Evolutionary conservation across 1,140 invertebrate species (phyloP).

Genomic region (Saxidomus purpurata): DNA sequence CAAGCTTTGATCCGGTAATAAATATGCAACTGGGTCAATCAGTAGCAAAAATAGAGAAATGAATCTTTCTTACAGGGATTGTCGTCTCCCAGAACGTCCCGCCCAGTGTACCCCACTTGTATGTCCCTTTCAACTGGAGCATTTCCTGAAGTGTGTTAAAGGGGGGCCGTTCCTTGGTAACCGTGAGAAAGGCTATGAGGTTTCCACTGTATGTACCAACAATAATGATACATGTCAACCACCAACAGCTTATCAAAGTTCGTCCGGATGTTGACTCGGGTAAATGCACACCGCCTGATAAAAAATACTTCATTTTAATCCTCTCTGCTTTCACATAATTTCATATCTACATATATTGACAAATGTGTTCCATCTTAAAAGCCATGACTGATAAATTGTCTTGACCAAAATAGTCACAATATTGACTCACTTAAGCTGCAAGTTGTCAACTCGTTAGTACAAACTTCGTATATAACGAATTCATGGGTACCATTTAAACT

Average conservation of each 20-base stretch:
- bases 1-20: no score
- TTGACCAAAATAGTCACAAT: no score
- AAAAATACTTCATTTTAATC: no score
- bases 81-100: conserved; percentile 57
- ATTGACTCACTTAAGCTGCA: no score
- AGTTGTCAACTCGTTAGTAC: no score
- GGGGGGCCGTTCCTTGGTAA: conserved; percentile 70
- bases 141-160: conserved; percentile 76
- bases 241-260: conserved; percentile 74
- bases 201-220: conserved; percentile 78
- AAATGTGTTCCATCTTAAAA: neutral
- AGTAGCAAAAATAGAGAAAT: neutral
- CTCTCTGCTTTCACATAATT: no score
- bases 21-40: no score
- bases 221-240: conserved; percentile 75
- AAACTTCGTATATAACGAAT: no score
- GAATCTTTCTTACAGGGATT: conserved; percentile 46
- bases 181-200: conserved; percentile 77
- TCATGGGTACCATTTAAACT: no score
- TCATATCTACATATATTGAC: no score
- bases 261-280: conserved; percentile 71
- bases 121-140: conserved; percentile 58
- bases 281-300: conserved; percentile 39
- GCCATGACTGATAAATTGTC: neutral
- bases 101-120: conserved; percentile 72